phyloP scores from a whole-genome alignment of 2,113 vertebrate genomes.

The Lates calcarifer region DNA sequence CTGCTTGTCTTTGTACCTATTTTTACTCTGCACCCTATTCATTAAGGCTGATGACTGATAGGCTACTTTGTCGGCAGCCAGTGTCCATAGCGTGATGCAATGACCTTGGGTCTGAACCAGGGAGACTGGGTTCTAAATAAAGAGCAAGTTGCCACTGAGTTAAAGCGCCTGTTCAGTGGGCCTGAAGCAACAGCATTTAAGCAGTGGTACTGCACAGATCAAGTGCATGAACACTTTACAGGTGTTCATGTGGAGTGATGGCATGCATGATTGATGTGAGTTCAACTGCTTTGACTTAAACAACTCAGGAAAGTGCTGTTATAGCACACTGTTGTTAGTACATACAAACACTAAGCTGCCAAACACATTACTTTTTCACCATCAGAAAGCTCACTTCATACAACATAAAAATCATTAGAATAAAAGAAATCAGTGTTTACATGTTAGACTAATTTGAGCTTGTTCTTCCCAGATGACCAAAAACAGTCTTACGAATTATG shows the following conservation, averaged over 20 bases:
- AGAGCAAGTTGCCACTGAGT: constrained; percentile 61
- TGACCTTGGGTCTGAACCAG: constrained; percentile 78
- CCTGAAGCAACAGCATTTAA: constrained; percentile 43
- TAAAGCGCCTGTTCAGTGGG: constrained; percentile 14
- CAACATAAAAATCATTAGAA: background rate
- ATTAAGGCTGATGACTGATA: constrained; percentile 82
- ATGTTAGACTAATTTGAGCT: background rate
- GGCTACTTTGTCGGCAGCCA: constrained; percentile 77
- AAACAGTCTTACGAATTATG: background rate
- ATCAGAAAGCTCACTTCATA: background rate
- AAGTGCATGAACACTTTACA: constrained; percentile 36
- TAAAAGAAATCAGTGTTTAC: background rate
- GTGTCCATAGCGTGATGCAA: constrained; percentile 71
- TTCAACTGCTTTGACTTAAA: constrained; percentile 63
- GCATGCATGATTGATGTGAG: constrained; percentile 44
- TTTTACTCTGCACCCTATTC: constrained; percentile 78
- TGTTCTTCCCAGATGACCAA: background rate
- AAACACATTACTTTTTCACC: background rate
- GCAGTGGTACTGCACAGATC: constrained; percentile 35
- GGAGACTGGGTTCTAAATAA: constrained; percentile 75
- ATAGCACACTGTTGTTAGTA: constrained; percentile 9
- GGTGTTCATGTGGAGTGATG: constrained; percentile 42
- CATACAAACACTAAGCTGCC: constrained; percentile 27
- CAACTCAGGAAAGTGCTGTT: constrained; percentile 43
- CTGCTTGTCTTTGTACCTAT: constrained; percentile 78